These are phyloP conservation scores for Ectobius pallidus DNA, from an alignment of 2,888 invertebrate genomes.

Conservation along the genomic window DNA sequence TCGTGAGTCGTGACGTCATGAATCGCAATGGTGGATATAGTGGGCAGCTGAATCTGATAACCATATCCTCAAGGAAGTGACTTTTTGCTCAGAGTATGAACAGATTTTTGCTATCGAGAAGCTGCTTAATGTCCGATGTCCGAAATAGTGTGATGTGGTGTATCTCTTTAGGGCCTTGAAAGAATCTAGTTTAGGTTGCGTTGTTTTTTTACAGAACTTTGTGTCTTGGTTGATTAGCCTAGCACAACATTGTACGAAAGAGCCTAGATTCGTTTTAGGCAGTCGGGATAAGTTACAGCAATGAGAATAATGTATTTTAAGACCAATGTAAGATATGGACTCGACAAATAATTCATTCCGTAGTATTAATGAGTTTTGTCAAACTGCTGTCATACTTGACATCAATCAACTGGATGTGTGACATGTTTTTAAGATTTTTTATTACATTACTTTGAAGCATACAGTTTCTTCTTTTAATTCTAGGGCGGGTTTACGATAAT, in stretches of 20 bases:
- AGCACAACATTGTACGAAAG: conserved; percentile 10
- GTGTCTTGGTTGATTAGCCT: conserved; percentile 28
- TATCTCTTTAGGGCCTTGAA: not conserved
- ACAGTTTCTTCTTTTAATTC: not conserved
- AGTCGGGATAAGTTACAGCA: not conserved
- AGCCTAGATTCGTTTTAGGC: not conserved
- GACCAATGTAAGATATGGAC: no score
- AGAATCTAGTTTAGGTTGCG: not conserved
- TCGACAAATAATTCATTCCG: no score
- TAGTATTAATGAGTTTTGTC: not conserved
- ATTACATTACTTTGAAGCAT: no score
- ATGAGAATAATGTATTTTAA: not conserved
- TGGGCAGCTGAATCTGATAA: not conserved
- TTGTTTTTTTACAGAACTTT: not conserved
- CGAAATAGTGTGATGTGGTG: not conserved
- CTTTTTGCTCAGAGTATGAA: no score
- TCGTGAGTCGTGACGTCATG: conserved; percentile 16
- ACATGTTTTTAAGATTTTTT: no score
- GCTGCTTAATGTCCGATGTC: no score
- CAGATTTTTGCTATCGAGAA: no score
- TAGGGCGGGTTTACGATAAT: not conserved
- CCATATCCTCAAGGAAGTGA: not conserved
- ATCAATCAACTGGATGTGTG: not conserved
- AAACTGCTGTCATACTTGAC: not conserved
- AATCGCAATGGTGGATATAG: conserved; percentile 15